Base-by-base conservation (phyloP, 2,113 vertebrate genomes). In the Oryzias javanicus region DNA sequence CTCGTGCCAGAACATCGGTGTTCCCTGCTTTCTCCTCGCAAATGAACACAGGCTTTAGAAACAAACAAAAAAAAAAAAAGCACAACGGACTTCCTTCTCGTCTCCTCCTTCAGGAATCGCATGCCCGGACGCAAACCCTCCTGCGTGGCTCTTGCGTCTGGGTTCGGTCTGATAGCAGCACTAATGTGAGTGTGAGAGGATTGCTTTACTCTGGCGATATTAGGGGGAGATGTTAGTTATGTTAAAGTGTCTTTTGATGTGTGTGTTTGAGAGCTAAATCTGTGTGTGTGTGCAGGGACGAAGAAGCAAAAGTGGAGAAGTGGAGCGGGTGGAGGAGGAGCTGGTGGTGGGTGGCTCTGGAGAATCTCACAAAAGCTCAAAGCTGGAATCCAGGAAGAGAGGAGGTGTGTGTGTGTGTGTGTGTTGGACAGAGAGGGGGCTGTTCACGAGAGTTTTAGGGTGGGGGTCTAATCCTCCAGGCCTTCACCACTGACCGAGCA, bases 131-230 rank as follows among this genome's bases (percentile, higher is more conserved):
- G 35, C n/a, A n/a, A n/a, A n/a, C n/a, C n/a, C n/a, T n/a, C n/a
- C n/a, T n/a, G n/a, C n/a, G n/a, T 60, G 53, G 73, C 75, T 74
- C 81, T 82, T 25, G 59, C 55, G 78, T 79, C 81, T 81, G 80
- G 60, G 59, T 79, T 62, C 68, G 86, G 78, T 83, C 76, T 86
- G 76, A 83, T 76, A 86, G 75, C 76, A 78, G 80, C 70, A 70
- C 76, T 87, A 84, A 87, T 84, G 78, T 79, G 76, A 83, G 83
- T 84, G 73, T 67, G 79, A 86, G 81, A 66, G 66, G 83, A 85
- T 82, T 75, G 44, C 73, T 78, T 88, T 88, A 78, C 79, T 65
- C 66, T n/a, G 47, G 74, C 65, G 65, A 70, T 82, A 75, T 64
- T 77, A 72, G 19, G 64, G 77, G 64, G 72, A 74, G 68, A 74